A percentile compares a stretch with the other conserved stretches of the same genome.
phyloP scores from a whole-genome alignment of 2,888 invertebrate genomes.

The Andrena fulva region DNA sequence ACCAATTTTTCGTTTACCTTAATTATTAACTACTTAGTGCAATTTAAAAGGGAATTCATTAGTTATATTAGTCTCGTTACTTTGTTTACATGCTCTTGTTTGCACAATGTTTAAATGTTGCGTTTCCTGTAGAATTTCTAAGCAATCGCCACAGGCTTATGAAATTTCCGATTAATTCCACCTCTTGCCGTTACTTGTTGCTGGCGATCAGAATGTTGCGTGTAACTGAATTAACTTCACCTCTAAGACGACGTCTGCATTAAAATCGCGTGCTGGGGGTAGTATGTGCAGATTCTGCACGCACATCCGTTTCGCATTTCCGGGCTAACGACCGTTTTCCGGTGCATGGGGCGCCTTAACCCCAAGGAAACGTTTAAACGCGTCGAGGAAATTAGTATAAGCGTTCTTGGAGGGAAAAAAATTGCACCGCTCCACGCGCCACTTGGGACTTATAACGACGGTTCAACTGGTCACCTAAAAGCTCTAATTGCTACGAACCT shows the following conservation, averaged over 20 bases:
- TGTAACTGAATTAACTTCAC: conserved; percentile 61
- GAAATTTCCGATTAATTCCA: not conserved
- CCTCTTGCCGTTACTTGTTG: conserved; percentile 26
- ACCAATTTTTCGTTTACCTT: no score
- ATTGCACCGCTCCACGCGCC: not conserved
- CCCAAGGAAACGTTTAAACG: conserved; percentile 61
- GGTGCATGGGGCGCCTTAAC: conserved; percentile 72
- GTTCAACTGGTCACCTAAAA: not conserved
- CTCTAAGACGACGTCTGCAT: conserved; percentile 59
- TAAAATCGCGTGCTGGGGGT: conserved; percentile 61
- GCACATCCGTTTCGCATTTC: conserved; percentile 78
- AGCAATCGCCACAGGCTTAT: not conserved
- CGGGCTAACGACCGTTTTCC: conserved; percentile 75
- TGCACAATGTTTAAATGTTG: no score
- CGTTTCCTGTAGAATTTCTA: not conserved
- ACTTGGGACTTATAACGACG: not conserved
- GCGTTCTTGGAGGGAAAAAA: conserved; percentile 22
- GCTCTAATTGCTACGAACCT: not conserved
- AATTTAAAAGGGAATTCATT: no score
- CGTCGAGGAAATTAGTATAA: conserved; percentile 56
- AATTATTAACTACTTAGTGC: no score
- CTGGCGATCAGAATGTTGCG: conserved; percentile 46
- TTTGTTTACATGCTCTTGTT: no score
- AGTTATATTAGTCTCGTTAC: no score
- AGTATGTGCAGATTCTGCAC: conserved; percentile 72